phyloP scores from a whole-genome alignment of 1,140 invertebrate genomes.

The Microplitis mediator region DNA sequence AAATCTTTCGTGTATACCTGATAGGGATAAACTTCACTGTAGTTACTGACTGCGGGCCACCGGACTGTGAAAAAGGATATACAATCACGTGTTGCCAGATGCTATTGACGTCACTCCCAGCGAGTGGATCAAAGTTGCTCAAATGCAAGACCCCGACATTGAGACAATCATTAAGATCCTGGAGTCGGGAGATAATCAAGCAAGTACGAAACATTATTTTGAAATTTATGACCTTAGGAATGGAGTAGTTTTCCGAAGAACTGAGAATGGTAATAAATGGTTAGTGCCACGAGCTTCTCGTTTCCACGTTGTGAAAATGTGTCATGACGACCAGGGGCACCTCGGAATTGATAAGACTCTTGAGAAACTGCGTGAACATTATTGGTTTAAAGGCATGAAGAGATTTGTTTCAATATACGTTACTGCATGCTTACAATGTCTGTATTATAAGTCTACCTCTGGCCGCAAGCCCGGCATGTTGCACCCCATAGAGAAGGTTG shows the following conservation, averaged over 20 bases:
- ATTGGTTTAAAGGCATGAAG: constrained; percentile 40
- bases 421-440: constrained; percentile 30
- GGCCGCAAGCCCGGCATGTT: constrained; percentile 27
- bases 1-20: constrained; percentile 47
- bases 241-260: constrained; percentile 35
- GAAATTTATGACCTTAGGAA: constrained; percentile 24
- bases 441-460: constrained; percentile 27
- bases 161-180: constrained; percentile 24
- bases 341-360: constrained; percentile 39
- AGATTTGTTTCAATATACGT: constrained; percentile 35
- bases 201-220: constrained; percentile 23
- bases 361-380: constrained; percentile 35
- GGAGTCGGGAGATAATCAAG: constrained; percentile 6
- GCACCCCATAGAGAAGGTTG: constrained; percentile 40
- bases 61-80: constrained; percentile 49
- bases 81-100: constrained; percentile 35
- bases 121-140: constrained; percentile 27
- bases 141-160: constrained; percentile 24
- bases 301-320: constrained; percentile 41
- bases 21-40: constrained; percentile 48
- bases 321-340: constrained; percentile 46
- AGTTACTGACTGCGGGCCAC: constrained; percentile 50
- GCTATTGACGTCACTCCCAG: constrained; percentile 18
- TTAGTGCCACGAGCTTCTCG: constrained; percentile 38
- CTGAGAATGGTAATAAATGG: constrained; percentile 35